Percentiles rank a stretch among this genome's conserved stretches.
These are phyloP conservation scores for Drymonia ruficornis DNA, from an alignment of 2,888 invertebrate genomes.

Conservation along the genomic window DNA sequence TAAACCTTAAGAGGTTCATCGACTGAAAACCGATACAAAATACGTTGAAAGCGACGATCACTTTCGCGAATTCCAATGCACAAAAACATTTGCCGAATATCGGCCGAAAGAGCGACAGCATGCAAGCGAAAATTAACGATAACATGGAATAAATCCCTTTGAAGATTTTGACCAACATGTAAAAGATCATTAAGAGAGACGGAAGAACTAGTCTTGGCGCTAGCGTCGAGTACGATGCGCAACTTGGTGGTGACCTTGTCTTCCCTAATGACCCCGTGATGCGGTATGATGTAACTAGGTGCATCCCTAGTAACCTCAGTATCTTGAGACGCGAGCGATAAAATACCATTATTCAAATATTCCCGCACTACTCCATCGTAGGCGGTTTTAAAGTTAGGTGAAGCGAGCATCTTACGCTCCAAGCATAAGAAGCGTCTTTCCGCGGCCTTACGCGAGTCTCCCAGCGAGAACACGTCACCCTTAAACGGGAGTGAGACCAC, in stretches of 20 bases:
- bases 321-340: slow-evolving; percentile 6
- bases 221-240: slow-evolving; percentile 18
- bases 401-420: slow-evolving; percentile 2
- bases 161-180: slow-evolving; percentile 22
- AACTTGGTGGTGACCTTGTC: slow-evolving; percentile 13
- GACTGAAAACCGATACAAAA: slow-evolving; percentile 24
- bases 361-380: slow-evolving; percentile 21
- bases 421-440: neutral
- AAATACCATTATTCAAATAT: slow-evolving; percentile 12
- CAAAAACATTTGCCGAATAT: slow-evolving; percentile 27
- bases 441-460: neutral
- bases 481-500: neutral
- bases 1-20: slow-evolving; percentile 13
- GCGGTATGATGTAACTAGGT: slow-evolving; percentile 10
- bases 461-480: neutral
- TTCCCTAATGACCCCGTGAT: slow-evolving; percentile 15
- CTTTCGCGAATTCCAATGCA: slow-evolving; percentile 16
- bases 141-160: slow-evolving; percentile 26
- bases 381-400: slow-evolving; percentile 7
- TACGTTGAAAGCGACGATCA: slow-evolving; percentile 20
- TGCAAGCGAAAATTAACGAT: slow-evolving; percentile 29
- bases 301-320: neutral
- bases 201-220: slow-evolving; percentile 13
- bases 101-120: slow-evolving; percentile 22
- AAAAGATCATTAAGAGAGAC: slow-evolving; percentile 25